A percentile compares a stretch with the other conserved stretches of the same genome.
These are phyloP conservation scores for Plotosus lineatus DNA, from an alignment of 2,113 vertebrate genomes.

Conservation along the genomic window DNA sequence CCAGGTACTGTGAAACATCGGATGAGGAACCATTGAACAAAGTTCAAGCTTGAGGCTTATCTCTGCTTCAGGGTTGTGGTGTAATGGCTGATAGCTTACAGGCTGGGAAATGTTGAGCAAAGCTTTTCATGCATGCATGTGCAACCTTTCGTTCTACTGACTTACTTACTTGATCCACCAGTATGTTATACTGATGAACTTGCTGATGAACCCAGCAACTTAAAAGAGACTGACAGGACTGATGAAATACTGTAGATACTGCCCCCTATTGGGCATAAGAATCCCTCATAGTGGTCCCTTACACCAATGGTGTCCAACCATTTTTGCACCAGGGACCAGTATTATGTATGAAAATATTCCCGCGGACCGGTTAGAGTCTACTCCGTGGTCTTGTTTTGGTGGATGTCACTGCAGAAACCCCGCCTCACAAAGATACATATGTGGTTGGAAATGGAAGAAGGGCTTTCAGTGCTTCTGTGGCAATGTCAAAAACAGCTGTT, in stretches of 20 bases:
- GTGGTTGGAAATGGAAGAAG: too few species aligned
- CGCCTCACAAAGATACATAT: too few species aligned
- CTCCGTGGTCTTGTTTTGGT: too few species aligned
- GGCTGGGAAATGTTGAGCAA: background rate
- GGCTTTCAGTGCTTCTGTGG: too few species aligned
- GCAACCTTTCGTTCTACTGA: background rate
- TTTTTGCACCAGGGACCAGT: too few species aligned
- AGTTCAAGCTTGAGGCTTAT: too few species aligned
- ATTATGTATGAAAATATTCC: too few species aligned
- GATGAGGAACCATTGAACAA: background rate
- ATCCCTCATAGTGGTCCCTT: background rate
- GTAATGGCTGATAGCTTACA: background rate
- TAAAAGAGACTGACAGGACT: background rate
- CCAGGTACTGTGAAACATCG: background rate
- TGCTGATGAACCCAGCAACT: background rate
- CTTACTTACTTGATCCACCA: background rate
- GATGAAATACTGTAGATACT: background rate
- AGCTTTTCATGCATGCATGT: background rate
- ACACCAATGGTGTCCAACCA: too few species aligned
- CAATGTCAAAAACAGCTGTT: too few species aligned
- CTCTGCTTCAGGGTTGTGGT: background rate
- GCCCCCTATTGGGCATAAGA: background rate
- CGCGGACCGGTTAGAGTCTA: too few species aligned
- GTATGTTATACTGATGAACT: background rate
- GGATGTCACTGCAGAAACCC: too few species aligned